A percentile compares a stretch with the other conserved stretches of the same genome.
Conservation (phyloP, 2,888 invertebrate genomes). For the Barypeithes pellucidus region DNA sequence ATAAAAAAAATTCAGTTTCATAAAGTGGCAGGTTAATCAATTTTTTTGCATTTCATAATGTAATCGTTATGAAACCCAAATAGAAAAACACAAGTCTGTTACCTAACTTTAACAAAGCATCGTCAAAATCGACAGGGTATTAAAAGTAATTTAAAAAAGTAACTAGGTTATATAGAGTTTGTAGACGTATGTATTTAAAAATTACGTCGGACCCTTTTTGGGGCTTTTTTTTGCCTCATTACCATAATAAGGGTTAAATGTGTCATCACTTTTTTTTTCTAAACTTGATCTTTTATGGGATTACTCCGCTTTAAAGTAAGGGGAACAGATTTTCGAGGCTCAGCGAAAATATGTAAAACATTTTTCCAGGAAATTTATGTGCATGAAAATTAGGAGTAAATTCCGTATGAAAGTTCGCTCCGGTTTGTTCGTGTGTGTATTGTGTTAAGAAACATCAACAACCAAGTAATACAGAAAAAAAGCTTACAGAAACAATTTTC, state of each 20-base stretch:
- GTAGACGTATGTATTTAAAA: not conserved
- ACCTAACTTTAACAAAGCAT: too few species aligned
- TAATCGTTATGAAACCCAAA: too few species aligned
- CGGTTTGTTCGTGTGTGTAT: too few species aligned
- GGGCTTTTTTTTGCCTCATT: not conserved
- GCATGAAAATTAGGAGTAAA: slow-evolving; percentile 3
- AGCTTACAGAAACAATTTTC: too few species aligned
- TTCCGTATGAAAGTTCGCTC: not conserved
- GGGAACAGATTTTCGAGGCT: slow-evolving; percentile 10
- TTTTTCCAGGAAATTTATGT: slow-evolving; percentile 10
- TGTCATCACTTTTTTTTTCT: slow-evolving; percentile 4
- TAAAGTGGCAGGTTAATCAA: too few species aligned
- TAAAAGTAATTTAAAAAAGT: not conserved
- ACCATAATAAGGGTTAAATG: not conserved
- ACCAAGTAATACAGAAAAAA: too few species aligned
- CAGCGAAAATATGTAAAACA: slow-evolving; percentile 9
- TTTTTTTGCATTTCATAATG: too few species aligned
- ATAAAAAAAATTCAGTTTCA: too few species aligned
- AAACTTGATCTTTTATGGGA: slow-evolving; percentile 10
- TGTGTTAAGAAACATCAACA: too few species aligned
- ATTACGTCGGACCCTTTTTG: not conserved
- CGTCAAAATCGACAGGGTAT: not conserved
- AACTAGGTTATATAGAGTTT: not conserved
- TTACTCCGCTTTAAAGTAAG: not conserved
- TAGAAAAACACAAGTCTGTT: too few species aligned